Evolutionary conservation across 2,797 vertebrate species (phyloP).

Genomic region (Peromyscus attwateri): DNA sequence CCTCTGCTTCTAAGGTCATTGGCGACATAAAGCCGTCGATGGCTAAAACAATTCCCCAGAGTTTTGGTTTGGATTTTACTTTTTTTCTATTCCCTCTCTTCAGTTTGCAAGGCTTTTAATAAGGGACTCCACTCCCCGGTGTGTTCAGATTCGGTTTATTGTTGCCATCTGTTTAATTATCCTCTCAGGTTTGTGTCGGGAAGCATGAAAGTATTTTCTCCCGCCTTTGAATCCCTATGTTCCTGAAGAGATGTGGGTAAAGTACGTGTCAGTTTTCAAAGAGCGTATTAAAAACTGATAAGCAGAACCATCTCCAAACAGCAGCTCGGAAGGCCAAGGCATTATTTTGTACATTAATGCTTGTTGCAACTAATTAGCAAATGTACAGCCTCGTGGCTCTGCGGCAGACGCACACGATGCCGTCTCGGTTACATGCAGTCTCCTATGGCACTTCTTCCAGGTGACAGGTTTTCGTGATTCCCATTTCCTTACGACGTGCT

Average conservation of each 20-base stretch:
- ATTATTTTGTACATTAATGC: conserved; percentile 50
- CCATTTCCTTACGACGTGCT: conserved; percentile 2
- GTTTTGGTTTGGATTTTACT: conserved; percentile 27
- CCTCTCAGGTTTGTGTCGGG: conserved; percentile 80
- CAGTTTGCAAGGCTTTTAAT: conserved; percentile 82
- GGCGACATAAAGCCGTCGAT: conserved; percentile 76
- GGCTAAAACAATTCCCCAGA: conserved; percentile 62
- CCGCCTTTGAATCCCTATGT: conserved; percentile 77
- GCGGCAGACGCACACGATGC: conserved; percentile 20
- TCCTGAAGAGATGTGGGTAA: conserved; percentile 80
- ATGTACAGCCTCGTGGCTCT: conserved; percentile 1
- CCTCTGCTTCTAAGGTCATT: conserved; percentile 72
- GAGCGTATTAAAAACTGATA: conserved; percentile 78
- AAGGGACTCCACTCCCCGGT: conserved; percentile 82
- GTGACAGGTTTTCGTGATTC: conserved; percentile 44
- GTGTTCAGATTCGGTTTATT: conserved; percentile 83
- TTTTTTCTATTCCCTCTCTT: conserved; percentile 32
- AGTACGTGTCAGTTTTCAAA: conserved; percentile 79
- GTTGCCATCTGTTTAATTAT: conserved; percentile 85
- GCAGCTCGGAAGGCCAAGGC: conserved; percentile 65
- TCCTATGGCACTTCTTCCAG: conserved; percentile 11
- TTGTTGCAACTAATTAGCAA: conserved; percentile 73
- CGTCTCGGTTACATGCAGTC: not conserved
- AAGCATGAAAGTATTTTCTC: conserved; percentile 81
- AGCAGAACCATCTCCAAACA: conserved; percentile 78